A percentile compares a stretch with the other conserved stretches of the same genome.
Conservation (phyloP, 1,140 invertebrate species). For the Papilio xuthus region DNA sequence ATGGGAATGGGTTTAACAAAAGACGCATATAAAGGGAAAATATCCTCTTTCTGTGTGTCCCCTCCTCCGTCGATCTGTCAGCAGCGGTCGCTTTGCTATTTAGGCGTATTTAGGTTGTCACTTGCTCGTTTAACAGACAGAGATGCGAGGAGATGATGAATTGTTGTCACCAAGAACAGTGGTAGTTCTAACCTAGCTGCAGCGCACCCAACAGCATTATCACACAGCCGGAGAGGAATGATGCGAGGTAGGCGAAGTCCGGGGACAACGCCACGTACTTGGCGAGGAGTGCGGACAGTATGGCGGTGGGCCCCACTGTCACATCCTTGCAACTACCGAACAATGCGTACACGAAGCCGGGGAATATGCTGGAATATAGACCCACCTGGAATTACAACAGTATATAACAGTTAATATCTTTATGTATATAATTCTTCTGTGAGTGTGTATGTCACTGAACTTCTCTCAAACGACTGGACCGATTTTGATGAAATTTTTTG, state of each 20-base stretch:
- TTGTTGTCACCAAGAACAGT: not conserved
- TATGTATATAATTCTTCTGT: too few relatives aligned
- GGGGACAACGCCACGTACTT: conserved; percentile 86
- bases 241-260: conserved; percentile 90
- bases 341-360: conserved; percentile 91
- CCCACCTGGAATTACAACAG: conserved; percentile 85
- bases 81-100: too few relatives aligned
- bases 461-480: too few relatives aligned
- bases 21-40: not conserved
- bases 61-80: too few relatives aligned
- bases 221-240: conserved; percentile 90
- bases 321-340: conserved; percentile 94
- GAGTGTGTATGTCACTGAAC: too few relatives aligned
- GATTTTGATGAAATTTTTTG: too few relatives aligned
- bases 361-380: conserved; percentile 94
- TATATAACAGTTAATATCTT: too few relatives aligned
- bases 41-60: too few relatives aligned
- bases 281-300: conserved; percentile 88
- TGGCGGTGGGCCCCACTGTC: conserved; percentile 92
- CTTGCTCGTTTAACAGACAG: not conserved
- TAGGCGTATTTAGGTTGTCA: not conserved
- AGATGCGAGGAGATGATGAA: too few relatives aligned
- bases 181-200: conserved; percentile 87
- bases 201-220: conserved; percentile 90
- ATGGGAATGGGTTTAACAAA: too few relatives aligned